These are phyloP conservation scores for Musca domestica DNA, from an alignment of 1,140 invertebrate genomes.

Conservation along the genomic window DNA sequence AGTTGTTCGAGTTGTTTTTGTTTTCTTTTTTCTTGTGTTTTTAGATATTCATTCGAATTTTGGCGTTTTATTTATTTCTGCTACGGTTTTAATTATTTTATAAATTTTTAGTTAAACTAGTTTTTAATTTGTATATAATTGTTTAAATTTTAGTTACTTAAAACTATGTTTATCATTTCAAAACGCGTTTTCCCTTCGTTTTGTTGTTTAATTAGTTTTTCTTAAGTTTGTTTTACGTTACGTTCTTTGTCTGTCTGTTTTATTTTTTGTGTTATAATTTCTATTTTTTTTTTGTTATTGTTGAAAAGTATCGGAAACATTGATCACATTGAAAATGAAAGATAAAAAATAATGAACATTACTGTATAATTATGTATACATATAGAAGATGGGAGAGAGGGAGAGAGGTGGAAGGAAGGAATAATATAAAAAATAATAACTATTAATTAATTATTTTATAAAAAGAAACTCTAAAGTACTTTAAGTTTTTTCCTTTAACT, in stretches of 20 bases:
- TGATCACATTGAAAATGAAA: too few relatives aligned
- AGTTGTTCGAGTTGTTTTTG: conserved; percentile 11
- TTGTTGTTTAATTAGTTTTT: conserved; percentile 17
- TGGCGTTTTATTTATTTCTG: conserved; percentile 13
- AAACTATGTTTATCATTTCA: conserved; percentile 4
- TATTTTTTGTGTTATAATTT: conserved; percentile 13
- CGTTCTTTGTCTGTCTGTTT: conserved; percentile 8
- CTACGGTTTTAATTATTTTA: conserved; percentile 9
- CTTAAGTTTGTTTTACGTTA: background rate
- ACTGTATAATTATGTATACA: too few relatives aligned
- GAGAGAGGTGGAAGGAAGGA: too few relatives aligned
- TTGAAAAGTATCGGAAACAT: too few relatives aligned
- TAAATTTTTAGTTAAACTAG: conserved; percentile 23
- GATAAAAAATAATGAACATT: too few relatives aligned
- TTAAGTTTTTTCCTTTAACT: background rate
- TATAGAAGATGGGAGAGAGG: too few relatives aligned
- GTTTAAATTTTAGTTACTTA: conserved; percentile 15
- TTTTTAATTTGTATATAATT: conserved; percentile 9
- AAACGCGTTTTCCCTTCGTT: conserved; percentile 12
- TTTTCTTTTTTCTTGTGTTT: conserved; percentile 30
- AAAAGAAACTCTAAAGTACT: conserved; percentile 6
- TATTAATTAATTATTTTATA: conserved; percentile 23
- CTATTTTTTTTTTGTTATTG: background rate
- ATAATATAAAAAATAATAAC: conserved; percentile 1
- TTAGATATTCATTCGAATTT: conserved; percentile 24